Evolutionary conservation across 1,140 invertebrate genomes (phyloP), one percentile per base, ranked within the genome.

Genomic region (Tribolium castaneum): DNA sequence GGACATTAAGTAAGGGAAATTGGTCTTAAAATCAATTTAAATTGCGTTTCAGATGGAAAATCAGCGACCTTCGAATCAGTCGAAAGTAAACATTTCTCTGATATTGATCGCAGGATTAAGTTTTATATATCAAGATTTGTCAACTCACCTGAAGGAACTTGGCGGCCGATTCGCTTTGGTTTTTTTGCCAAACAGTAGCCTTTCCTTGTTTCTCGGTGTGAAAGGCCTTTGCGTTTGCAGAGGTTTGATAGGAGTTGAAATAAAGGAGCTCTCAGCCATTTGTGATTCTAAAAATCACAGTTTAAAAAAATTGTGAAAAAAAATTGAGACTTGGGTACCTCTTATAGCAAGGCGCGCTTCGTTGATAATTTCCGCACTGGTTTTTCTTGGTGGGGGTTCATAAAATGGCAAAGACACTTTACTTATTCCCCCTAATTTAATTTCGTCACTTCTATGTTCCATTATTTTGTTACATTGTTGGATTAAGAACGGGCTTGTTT

Each of bases 321-420:
- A n/a, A n/a, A n/a, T n/a, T 49, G 49, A 45, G 10, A 62, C 52
- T 45, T 19, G 45, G 59, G 82, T 82, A 86, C 86, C 85, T 82
- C 80, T 86, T 35, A 91, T 88, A 30, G 90, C 90, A 22, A 90
- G 90, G 78, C 92, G 89, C 0, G 94, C 94, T 88, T 95, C 94
- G 82, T 90, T 94, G 66, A 95, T 94, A 76, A 95, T 94, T 84
- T 95, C 92, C 0, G 93, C 91, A 13, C 92, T 93, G 0, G 93
- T 94, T 84, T 93, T 93, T 34, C 85, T 80, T 39, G 82, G 77
- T 19, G 85, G 84, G 2, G 83, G 83, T 75, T 85, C 84, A 70
- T 85, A 84, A 70, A 85, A 84, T 6, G 84, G 81, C 10, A 80
- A 39, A 45, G 77, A 76, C 19, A 80, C 77, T 62, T 85, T 82